Base-by-base conservation (phyloP, 2,113 vertebrate species). In the Sinocyclocheilus grahami region DNA sequence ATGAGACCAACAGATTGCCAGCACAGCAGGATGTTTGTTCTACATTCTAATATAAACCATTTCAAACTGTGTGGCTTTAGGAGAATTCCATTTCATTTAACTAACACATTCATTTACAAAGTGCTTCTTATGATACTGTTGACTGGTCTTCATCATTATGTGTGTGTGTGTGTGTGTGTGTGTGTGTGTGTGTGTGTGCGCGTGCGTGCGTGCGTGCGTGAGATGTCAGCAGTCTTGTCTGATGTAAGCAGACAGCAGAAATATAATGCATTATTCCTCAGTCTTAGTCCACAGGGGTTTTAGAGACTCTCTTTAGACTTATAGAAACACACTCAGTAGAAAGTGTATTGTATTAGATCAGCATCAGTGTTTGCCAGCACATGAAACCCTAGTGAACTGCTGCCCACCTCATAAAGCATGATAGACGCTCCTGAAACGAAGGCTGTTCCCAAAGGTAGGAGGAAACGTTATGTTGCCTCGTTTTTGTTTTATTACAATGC, bases 1-100 rank as follows among this genome's bases (percentile, higher is more conserved):
- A 72, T 30, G 39, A 53, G 46, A 14, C 27, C 24, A 83, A 37
- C 65, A 72, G 65, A 83, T 83, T 83, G 48, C 16, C 46, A 83
- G 81, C 81, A 83, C 81, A 71, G 81, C 81, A 55, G 81, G 81
- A 83, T 72, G 48, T 83, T 83, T 83, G 65, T 37, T 83, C 81
- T 83, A 72, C 20, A 55, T 83, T 72, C 65, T 83, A 82, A 67
- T 82, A 69, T 83, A 72, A 72, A 83, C 81, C 65, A 55, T 39
- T 51, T 69, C 62, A 82, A 67, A 82, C 80, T 67, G 81, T 83
- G 65, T 83, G 65, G 81, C 81, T 71, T 83, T 72, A 72, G 65
- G 62, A 51, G 13, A 82, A 82, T 67, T 67, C 37, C 39, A 30
- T 83, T 83, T 83, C 10, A n/a, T n/a, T 69, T 55, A 27, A 82